These are phyloP conservation scores for Neoascia interrupta DNA, from an alignment of 2,888 invertebrate genomes.

Conservation along the genomic window DNA sequence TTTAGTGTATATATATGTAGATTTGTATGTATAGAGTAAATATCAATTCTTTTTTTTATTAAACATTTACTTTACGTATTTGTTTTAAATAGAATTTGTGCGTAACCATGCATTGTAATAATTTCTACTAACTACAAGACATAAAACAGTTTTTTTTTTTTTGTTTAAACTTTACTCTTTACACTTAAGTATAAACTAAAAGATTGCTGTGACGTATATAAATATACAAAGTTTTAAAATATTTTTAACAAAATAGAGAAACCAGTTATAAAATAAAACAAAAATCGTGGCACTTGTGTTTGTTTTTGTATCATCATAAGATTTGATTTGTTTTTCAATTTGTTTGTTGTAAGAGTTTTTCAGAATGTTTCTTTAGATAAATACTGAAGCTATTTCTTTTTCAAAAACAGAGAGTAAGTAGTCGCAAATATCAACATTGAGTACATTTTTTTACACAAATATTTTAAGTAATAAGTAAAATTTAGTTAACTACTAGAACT, in stretches of 20 bases:
- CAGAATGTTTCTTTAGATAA: no score
- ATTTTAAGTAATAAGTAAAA: constrained; percentile 3
- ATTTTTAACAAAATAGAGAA: no score
- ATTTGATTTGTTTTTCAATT: constrained; percentile 29
- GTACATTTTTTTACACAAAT: constrained; percentile 22
- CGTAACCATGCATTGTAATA: constrained; percentile 24
- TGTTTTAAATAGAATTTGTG: no score
- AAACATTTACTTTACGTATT: constrained; percentile 30
- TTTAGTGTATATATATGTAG: constrained; percentile 16
- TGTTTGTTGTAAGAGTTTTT: no score
- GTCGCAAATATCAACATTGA: constrained; percentile 58
- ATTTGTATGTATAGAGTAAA: constrained; percentile 32
- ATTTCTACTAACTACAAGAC: constrained; percentile 26
- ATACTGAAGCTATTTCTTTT: no score
- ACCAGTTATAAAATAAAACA: no score
- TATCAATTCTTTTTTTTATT: constrained; percentile 32
- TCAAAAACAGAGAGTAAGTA: constrained; percentile 5
- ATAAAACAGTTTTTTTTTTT: constrained; percentile 1
- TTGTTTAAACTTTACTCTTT: no score
- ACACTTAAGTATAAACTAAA: constrained; percentile 33
- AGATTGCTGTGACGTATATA: constrained; percentile 15
- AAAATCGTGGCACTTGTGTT: constrained; percentile 62
- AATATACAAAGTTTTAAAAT: constrained; percentile 14
- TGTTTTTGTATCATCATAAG: constrained; percentile 23
- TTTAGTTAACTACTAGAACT: constrained; percentile 47